Conservation (phyloP, 2,797 vertebrate genomes). For the Pogoniulus pusillus region DNA sequence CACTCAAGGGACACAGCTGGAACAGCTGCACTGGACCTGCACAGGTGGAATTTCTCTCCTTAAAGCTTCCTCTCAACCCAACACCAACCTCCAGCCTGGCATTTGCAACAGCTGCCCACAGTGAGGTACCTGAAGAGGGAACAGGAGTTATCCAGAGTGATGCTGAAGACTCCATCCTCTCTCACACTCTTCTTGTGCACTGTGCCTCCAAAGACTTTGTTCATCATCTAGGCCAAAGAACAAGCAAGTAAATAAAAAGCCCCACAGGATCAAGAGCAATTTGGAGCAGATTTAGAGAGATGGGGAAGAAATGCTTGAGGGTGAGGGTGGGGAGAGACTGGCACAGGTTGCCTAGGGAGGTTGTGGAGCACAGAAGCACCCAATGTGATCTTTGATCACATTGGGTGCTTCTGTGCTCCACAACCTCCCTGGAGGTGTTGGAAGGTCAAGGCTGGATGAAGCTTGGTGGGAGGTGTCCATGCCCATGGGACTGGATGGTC, state of each 20-base stretch:
- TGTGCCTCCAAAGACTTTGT: constrained; percentile 97
- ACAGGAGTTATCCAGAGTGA: constrained; percentile 94
- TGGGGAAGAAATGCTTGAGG: too few species aligned
- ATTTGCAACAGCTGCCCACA: background rate
- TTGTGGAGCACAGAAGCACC: too few species aligned
- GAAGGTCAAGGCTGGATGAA: too few species aligned
- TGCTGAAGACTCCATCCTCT: constrained; percentile 95
- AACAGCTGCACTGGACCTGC: background rate
- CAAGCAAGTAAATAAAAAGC: background rate
- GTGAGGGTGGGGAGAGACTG: too few species aligned
- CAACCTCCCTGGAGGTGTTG: too few species aligned
- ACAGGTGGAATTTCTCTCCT: background rate
- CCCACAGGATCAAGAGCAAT: background rate
- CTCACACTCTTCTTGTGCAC: constrained; percentile 96
- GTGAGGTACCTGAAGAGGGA: constrained; percentile 90
- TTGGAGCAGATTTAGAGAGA: too few species aligned
- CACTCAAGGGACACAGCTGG: background rate
- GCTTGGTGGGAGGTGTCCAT: too few species aligned
- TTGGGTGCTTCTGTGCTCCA: too few species aligned
- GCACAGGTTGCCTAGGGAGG: too few species aligned
- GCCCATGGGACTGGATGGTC: too few species aligned
- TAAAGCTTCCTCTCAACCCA: background rate
- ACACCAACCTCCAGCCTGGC: background rate
- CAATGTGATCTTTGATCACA: too few species aligned
- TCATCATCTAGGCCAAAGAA: constrained; percentile 95